Base-by-base conservation (phyloP, 1,140 invertebrate species). In the Acyrthosiphon pisum region DNA sequence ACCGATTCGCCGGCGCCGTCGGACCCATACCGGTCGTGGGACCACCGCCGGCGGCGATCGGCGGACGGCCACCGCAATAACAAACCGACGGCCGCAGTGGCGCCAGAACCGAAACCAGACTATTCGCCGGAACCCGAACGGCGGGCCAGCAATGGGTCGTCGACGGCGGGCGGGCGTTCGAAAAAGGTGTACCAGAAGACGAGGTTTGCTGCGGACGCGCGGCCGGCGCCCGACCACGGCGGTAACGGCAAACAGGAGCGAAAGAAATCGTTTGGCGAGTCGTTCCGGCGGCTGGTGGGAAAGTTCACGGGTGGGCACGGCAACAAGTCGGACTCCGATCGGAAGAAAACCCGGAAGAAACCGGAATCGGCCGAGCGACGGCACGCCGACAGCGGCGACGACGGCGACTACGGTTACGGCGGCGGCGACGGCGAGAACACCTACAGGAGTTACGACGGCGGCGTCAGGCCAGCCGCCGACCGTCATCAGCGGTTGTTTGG, bases 221-320 rank as follows among this genome's bases (percentile, higher is more conserved):
- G 84, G 94, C 46, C 91, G 18, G 7, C 41, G 30, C 94, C 53
- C 90, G 94, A 96, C 97, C 94, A 96, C 96, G 94, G 97, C 96
- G 94, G 96, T 96, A 22, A 95, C 96, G 95, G 94, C 37, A 95
- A 95, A 94, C 95, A 95, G 84, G 95, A 95, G 93, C 94, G 95
- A 9, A 95, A 95, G 44, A 95, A 95, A 90, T 95, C 95, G 53
- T 95, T 96, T 50, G 96, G 96, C 50, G 95, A 96, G 84, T 97
- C 97, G 0, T 97, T 98, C 94, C 96, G 97, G 88, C 97, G 97
- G 94, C 95, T 98, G 90, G 97, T 98, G 8, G 97, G 97, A 60
- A 97, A 97, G 95, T 96, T 98, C 83, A 96, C 90, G 97, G 0
- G 97, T 97, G 44, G 84, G 8, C 97, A 97, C 48, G 53, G 53